phyloP scores from a whole-genome alignment of 2,113 vertebrate species.

The Diadophis punctatus region DNA sequence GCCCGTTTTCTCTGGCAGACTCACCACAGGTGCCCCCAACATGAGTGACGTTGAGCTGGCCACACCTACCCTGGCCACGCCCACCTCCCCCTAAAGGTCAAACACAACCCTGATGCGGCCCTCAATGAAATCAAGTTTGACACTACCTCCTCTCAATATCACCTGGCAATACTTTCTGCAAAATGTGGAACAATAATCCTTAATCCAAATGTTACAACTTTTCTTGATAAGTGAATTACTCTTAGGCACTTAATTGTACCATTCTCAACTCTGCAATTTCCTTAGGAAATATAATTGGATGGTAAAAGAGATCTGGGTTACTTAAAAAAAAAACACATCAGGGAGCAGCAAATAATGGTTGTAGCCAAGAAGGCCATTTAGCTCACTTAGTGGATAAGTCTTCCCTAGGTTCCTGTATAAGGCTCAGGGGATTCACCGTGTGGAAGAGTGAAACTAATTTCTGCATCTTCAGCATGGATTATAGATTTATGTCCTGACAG shows the following conservation, averaged over 20 bases:
- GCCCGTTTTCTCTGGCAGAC: too few species aligned
- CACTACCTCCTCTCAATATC: not conserved
- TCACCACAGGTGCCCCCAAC: too few species aligned
- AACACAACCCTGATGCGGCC: too few species aligned
- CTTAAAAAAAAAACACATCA: not conserved
- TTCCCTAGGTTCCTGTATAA: not conserved
- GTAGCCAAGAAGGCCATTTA: not conserved
- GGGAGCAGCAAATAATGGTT: not conserved
- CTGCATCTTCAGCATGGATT: not conserved
- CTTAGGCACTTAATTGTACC: not conserved
- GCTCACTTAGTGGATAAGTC: not conserved
- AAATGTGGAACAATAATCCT: not conserved
- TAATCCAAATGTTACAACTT: not conserved
- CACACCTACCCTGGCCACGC: too few species aligned
- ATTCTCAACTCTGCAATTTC: not conserved
- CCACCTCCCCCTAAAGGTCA: too few species aligned
- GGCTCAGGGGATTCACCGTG: not conserved
- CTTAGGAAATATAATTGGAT: not conserved
- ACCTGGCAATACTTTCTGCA: not conserved
- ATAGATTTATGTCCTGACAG: not conserved
- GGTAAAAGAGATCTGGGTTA: not conserved
- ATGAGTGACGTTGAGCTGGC: too few species aligned
- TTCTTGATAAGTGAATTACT: not conserved
- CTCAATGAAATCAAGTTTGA: too few species aligned
- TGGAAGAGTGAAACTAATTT: not conserved